Conservation (phyloP, 1,140 invertebrate genomes). For the Bombus superbus region DNA sequence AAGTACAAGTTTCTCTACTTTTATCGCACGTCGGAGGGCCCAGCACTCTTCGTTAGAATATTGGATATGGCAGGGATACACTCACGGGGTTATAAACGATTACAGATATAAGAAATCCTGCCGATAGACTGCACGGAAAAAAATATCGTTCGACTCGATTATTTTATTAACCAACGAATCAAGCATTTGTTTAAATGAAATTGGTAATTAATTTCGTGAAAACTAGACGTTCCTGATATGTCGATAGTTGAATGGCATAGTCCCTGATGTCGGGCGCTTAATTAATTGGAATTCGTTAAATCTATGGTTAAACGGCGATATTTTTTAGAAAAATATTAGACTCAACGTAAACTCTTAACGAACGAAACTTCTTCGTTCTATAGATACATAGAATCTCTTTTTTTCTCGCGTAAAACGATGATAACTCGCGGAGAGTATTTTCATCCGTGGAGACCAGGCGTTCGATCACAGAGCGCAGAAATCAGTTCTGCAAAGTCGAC, state of each 20-base stretch:
- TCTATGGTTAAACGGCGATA: background rate
- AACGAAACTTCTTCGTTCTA: background rate
- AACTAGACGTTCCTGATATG: slow-evolving; percentile 4
- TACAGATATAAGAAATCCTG: slow-evolving; percentile 48
- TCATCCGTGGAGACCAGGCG: slow-evolving; percentile 47
- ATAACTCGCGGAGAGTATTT: slow-evolving; percentile 34
- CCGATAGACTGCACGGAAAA: slow-evolving; percentile 46
- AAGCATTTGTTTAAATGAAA: background rate
- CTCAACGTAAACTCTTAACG: background rate
- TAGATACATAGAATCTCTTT: background rate
- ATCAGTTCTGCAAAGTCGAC: slow-evolving; percentile 46
- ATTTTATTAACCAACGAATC: background rate
- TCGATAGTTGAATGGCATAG: background rate
- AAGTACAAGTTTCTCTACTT: slow-evolving; percentile 59
- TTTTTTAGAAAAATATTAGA: slow-evolving; percentile 5
- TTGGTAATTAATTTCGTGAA: background rate
- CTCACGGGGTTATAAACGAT: slow-evolving; percentile 56
- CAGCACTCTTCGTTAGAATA: slow-evolving; percentile 54
- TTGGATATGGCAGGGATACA: slow-evolving; percentile 73
- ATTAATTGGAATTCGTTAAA: background rate
- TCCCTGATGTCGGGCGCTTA: slow-evolving; percentile 7
- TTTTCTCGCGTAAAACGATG: background rate
- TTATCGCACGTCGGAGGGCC: slow-evolving; percentile 7
- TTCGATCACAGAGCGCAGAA: slow-evolving; percentile 55
- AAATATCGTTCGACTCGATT: slow-evolving; percentile 27